phyloP scores from a whole-genome alignment of 2,113 vertebrate species.

The Oreocharis arfaki region DNA sequence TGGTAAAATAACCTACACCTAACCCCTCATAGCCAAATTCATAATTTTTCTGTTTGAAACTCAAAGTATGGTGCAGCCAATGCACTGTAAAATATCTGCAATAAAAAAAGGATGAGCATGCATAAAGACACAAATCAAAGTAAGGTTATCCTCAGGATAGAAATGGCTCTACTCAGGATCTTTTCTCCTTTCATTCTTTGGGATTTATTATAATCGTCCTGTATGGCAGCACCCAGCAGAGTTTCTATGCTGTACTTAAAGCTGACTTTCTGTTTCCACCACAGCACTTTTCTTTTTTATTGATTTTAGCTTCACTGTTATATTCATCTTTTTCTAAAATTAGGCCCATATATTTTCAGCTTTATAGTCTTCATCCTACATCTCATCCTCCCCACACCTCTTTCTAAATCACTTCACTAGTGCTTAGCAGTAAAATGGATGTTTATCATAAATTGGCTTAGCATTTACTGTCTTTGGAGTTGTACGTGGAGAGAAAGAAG shows the following conservation, averaged over 20 bases:
- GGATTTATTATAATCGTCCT: slow-evolving; percentile 54
- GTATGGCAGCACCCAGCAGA: slow-evolving; percentile 12
- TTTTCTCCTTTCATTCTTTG: slow-evolving; percentile 19
- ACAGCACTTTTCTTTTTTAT: slow-evolving; percentile 24
- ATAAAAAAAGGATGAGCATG: slow-evolving; percentile 8
- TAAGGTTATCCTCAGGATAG: not conserved
- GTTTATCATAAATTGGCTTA: slow-evolving; percentile 7
- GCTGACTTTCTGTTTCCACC: slow-evolving; percentile 2
- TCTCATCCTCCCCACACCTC: not conserved
- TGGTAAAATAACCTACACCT: not conserved
- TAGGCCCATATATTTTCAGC: slow-evolving; percentile 27
- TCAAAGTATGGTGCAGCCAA: not conserved
- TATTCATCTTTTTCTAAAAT: slow-evolving; percentile 45
- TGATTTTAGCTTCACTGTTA: slow-evolving; percentile 31
- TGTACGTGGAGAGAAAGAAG: not conserved
- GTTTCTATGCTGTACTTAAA: not conserved
- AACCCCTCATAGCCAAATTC: not conserved
- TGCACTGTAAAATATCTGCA: slow-evolving; percentile 7
- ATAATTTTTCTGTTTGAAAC: not conserved
- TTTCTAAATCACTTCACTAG: slow-evolving; percentile 44
- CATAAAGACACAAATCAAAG: slow-evolving; percentile 32
- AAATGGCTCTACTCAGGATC: slow-evolving; percentile 24
- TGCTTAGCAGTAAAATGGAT: slow-evolving; percentile 16
- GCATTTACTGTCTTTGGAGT: not conserved
- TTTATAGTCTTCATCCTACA: slow-evolving; percentile 33